Evolutionary conservation across 1,140 invertebrate genomes (phyloP).

Genomic region (Pseudomyrmex flavicornis): DNA sequence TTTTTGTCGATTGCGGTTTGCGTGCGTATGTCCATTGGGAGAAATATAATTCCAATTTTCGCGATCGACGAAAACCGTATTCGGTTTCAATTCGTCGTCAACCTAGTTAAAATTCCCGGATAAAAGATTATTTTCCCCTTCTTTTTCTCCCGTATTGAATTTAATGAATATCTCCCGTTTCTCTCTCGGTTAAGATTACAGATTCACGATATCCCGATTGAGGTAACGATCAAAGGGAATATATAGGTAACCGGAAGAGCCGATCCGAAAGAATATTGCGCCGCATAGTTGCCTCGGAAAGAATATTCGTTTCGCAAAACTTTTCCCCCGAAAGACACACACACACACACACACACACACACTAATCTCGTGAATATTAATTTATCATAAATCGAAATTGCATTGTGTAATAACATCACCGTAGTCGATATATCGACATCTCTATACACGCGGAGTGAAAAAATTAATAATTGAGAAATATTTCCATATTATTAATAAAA

Average conservation of each 20-base stretch:
- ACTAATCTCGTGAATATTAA: no score
- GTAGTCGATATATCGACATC: no score
- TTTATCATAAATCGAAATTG: background rate
- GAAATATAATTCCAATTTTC: slow-evolving; percentile 49
- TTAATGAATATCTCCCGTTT: slow-evolving; percentile 26
- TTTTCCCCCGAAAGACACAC: background rate
- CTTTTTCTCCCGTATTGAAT: slow-evolving; percentile 6
- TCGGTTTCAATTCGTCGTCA: slow-evolving; percentile 42
- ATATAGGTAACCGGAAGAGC: slow-evolving; percentile 19
- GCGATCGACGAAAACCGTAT: slow-evolving; percentile 37
- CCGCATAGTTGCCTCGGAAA: background rate
- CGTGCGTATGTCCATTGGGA: slow-evolving; percentile 1
- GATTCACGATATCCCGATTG: slow-evolving; percentile 45
- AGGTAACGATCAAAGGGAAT: slow-evolving; percentile 50
- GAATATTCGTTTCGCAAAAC: slow-evolving; percentile 7
- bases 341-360: background rate
- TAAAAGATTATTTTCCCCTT: slow-evolving; percentile 6
- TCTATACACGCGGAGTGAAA: no score
- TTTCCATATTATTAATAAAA: no score
- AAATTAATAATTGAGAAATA: no score
- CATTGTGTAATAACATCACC: background rate
- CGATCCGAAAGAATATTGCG: slow-evolving; percentile 10
- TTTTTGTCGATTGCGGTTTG: slow-evolving; percentile 27
- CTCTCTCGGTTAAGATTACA: slow-evolving; percentile 38
- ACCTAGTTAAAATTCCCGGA: slow-evolving; percentile 1